Percentiles rank a stretch among this genome's conserved stretches.
phyloP scores from a whole-genome alignment of 2,113 vertebrate genomes.

The Microtus montanus region DNA sequence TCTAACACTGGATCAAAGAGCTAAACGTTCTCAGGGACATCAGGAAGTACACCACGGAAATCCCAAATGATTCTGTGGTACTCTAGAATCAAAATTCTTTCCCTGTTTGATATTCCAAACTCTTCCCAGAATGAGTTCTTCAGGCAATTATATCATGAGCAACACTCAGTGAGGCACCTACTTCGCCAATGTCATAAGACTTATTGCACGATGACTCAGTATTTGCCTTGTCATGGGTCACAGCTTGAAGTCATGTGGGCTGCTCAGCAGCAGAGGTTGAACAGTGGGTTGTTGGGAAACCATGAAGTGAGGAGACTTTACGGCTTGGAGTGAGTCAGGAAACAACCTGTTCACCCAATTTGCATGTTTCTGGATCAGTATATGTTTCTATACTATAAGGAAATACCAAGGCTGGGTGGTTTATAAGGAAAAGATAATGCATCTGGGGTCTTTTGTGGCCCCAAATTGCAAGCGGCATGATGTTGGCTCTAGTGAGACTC shows the following conservation, averaged over 20 bases:
- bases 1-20: not conserved
- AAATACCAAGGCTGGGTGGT: not conserved
- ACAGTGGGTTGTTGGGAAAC: rapidly evolving
- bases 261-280: rapidly evolving
- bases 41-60: rapidly evolving
- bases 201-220: not conserved
- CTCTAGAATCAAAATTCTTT: not conserved
- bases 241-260: not conserved
- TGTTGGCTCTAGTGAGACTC: not conserved
- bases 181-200: rapidly evolving
- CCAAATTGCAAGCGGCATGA: too few species aligned
- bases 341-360: too few species aligned
- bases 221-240: not conserved
- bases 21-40: rapidly evolving
- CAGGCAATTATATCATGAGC: rapidly evolving
- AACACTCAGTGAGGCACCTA: too few species aligned
- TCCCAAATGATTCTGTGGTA: not conserved
- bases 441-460: not conserved
- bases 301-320: rapidly evolving
- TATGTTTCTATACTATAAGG: not conserved
- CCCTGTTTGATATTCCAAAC: not conserved
- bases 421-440: not conserved
- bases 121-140: not conserved
- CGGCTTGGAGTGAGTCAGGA: rapidly evolving
- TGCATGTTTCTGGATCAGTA: too few species aligned